Conservation (phyloP, 2,888 invertebrate genomes). For the Platypus cylindrus region DNA sequence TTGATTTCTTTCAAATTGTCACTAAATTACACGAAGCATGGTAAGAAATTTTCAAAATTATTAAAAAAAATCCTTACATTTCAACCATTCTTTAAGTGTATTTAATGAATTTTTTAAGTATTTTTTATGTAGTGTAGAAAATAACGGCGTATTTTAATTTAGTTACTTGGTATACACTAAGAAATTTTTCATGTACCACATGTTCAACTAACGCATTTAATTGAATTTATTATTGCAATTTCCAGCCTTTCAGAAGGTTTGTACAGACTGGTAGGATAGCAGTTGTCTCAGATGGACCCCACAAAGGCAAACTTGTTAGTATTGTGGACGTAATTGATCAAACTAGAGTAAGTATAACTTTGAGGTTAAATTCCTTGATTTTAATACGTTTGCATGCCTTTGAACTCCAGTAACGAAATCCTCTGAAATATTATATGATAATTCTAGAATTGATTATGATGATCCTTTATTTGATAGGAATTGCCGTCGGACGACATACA, state of each 20-base stretch:
- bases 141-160: too few relatives aligned
- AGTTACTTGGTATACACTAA: too few relatives aligned
- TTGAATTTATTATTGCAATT: constrained; percentile 23
- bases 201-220: constrained; percentile 3
- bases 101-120: too few relatives aligned
- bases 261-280: constrained; percentile 97
- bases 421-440: too few relatives aligned
- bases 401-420: neutral
- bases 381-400: neutral
- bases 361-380: too few relatives aligned
- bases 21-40: too few relatives aligned
- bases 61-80: too few relatives aligned
- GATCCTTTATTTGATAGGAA: constrained; percentile 56
- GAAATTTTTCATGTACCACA: too few relatives aligned
- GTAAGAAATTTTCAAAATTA: too few relatives aligned
- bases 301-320: constrained; percentile 83
- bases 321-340: constrained; percentile 97
- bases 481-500: constrained; percentile 59
- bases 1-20: too few relatives aligned
- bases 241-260: constrained; percentile 78
- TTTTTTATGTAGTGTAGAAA: too few relatives aligned
- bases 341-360: constrained; percentile 55
- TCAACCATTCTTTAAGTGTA: too few relatives aligned
- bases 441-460: constrained; percentile 30
- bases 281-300: constrained; percentile 79